Evolutionary conservation across 2,113 vertebrate species (phyloP).

Genomic region (Psittacus erithacus): DNA sequence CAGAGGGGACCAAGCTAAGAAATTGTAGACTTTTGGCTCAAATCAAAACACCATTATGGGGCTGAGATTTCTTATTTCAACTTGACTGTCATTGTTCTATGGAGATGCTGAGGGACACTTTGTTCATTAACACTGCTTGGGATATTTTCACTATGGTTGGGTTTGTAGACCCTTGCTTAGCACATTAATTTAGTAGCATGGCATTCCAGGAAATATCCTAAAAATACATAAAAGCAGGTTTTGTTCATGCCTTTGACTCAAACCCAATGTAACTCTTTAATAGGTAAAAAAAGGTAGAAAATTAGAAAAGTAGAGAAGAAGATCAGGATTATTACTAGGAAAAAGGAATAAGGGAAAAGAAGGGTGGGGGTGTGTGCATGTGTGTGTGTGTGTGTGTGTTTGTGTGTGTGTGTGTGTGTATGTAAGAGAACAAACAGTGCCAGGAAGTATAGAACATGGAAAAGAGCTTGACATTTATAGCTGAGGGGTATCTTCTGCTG

Average conservation of each 20-base stretch:
- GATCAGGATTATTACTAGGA: neutral
- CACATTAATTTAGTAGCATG: neutral
- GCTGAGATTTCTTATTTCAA: neutral
- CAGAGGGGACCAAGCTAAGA: neutral
- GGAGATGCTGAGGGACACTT: neutral
- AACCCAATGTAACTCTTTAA: neutral
- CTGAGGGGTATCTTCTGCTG: neutral
- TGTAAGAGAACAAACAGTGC: neutral
- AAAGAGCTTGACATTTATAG: neutral
- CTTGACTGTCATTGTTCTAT: neutral
- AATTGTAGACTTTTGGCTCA: neutral
- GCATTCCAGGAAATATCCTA: neutral
- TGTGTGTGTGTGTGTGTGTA: neutral
- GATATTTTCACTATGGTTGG: neutral
- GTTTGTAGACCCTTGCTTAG: neutral
- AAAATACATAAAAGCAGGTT: neutral
- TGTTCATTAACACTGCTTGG: neutral
- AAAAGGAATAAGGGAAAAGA: neutral
- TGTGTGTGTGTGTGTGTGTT: neutral
- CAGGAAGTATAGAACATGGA: neutral
- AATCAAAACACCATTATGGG: neutral
- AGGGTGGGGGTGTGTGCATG: too few relatives aligned
- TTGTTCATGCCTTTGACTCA: neutral
- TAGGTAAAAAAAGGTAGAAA: neutral
- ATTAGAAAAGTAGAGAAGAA: neutral